phyloP scores from a whole-genome alignment of 92 coral and sea anemone species.

The Plumapathes pennacea region DNA sequence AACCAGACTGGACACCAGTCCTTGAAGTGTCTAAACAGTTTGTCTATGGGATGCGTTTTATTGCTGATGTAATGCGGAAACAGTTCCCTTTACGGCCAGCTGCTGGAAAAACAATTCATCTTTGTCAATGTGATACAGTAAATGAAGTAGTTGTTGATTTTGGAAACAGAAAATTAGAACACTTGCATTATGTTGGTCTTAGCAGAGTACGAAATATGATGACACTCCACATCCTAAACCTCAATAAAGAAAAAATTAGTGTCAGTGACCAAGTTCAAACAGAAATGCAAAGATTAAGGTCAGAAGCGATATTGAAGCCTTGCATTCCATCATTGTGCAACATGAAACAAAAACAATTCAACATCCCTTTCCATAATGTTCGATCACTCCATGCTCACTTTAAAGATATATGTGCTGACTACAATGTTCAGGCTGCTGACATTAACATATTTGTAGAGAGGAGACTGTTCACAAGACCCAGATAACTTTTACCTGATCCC shows the following conservation, averaged over 20 bases:
- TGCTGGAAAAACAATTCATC: slow-evolving; percentile 50
- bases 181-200: slow-evolving; percentile 32
- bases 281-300: slow-evolving; percentile 20
- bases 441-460: slow-evolving; percentile 52
- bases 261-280: slow-evolving; percentile 16
- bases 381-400: slow-evolving; percentile 54
- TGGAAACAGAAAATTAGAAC: slow-evolving; percentile 33
- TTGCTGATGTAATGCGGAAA: slow-evolving; percentile 34
- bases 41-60: slow-evolving; percentile 29
- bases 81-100: slow-evolving; percentile 62
- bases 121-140: slow-evolving; percentile 53
- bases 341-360: slow-evolving; percentile 15
- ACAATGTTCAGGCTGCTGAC: slow-evolving; percentile 49
- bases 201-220: slow-evolving; percentile 19
- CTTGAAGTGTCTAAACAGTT: slow-evolving; percentile 46
- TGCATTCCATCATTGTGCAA: neutral
- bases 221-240: slow-evolving; percentile 14
- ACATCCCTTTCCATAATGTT: slow-evolving; percentile 64
- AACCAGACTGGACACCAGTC: slow-evolving; percentile 49
- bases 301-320: slow-evolving; percentile 1
- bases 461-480: slow-evolving; percentile 15
- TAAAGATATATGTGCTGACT: slow-evolving; percentile 36
- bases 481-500: slow-evolving; percentile 23
- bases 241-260: slow-evolving; percentile 19
- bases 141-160: slow-evolving; percentile 54